Conservation (phyloP, 2,113 vertebrate genomes). For the Myotis brandtii region DNA sequence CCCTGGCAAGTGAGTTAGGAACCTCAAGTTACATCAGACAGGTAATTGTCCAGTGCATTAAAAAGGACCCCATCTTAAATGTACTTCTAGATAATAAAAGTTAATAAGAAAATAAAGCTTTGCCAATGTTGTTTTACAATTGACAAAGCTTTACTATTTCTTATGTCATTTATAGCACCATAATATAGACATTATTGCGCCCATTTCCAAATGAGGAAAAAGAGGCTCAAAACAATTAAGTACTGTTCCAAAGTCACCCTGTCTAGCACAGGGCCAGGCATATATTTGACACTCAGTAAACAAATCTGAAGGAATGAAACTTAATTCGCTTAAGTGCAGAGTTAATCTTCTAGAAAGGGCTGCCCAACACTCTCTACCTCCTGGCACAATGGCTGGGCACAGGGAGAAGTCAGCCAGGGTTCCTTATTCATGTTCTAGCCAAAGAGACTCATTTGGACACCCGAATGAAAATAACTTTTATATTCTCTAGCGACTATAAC, state of each 20-base stretch:
- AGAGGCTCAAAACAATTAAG: background rate
- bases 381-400: conserved; percentile 1
- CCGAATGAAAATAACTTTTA: conserved; percentile 72
- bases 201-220: conserved; percentile 8
- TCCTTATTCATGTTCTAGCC: conserved; percentile 49
- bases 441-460: conserved; percentile 53
- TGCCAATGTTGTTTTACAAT: background rate
- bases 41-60: background rate
- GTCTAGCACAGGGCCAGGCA: background rate
- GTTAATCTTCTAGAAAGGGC: conserved; percentile 70
- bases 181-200: background rate
- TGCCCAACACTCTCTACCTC: background rate
- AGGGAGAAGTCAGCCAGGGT: conserved; percentile 64
- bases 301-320: conserved; percentile 22
- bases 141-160: background rate
- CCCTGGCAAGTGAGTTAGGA: background rate
- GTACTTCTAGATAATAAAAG: background rate
- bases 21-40: background rate
- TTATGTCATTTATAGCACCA: background rate
- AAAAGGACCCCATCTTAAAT: conserved; percentile 9
- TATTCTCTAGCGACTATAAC: conserved; percentile 72
- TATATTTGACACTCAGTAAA: background rate
- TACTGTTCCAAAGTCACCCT: conserved; percentile 18
- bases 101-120: background rate
- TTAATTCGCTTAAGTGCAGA: conserved; percentile 74